Evolutionary conservation across 2,113 vertebrate genomes (phyloP), one percentile per base, ranked within the genome.

Genomic region (Equus przewalskii): DNA sequence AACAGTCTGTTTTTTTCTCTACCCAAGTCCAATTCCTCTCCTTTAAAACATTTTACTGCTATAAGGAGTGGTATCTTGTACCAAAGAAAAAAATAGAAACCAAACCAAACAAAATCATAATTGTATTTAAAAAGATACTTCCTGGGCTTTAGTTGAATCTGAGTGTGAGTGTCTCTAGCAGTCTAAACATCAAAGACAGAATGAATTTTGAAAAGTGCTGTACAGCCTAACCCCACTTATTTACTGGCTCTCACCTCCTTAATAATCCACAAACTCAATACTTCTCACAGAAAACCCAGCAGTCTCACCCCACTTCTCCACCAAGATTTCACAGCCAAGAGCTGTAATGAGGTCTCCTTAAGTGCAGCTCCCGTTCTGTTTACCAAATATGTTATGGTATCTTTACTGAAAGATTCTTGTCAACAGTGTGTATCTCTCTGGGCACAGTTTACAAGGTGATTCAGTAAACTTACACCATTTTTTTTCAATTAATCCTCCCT

Each of bases 211-310:
- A 84, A 86, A 96, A 96, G 88, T 83, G 94, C 95, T 98, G 84
- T 83, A 87, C 92, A 88, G 94, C 36, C 94, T 98, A 96, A 97
- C 97, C 96, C 95, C 33, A 28, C 78, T 84, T 92, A 91, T 93
- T 94, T 95, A 97, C 84, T 97, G 84, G 65, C 96, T 98, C 98
- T 98, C 96, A 97, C 98, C 90, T 98, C 85, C 94, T 97, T 98
- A 98, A 98, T 97, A 96, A 96, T 97, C 96, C 85, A 97, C 97
- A 97, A 91, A 96, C 56, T 96, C 97, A 96, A 4, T 91, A 60
- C 56, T 94, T 96, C 97, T 97, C 97, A 92, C 95, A 33, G 94
- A 96, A 98, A 97, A 96, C 97, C 97, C 97, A 96, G 83, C 95
- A 97, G 96, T 95, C 96, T 94, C 97, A 93, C 97, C 95, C 78